Conservation (phyloP, 2,797 vertebrate species). For the Chelon labrosus region DNA sequence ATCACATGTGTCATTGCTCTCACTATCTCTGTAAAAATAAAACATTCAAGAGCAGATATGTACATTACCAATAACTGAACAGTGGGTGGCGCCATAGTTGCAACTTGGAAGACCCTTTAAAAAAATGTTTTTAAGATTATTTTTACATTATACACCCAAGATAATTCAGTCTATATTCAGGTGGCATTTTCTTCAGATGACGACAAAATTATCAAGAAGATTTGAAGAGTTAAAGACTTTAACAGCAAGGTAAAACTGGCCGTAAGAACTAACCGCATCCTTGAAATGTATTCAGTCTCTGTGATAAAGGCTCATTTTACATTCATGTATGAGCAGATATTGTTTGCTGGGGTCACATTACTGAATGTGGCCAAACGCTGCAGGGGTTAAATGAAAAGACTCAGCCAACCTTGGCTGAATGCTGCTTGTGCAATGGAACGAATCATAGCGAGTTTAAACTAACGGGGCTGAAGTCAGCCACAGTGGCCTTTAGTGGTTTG, state of each 20-base stretch:
- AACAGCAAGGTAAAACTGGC: background rate
- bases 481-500: slow-evolving; percentile 33
- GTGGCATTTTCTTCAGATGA: background rate
- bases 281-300: slow-evolving; percentile 19
- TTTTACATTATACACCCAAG: background rate
- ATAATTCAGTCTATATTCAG: background rate
- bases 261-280: slow-evolving; percentile 1
- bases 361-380: slow-evolving; percentile 39
- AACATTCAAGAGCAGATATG: slow-evolving; percentile 29
- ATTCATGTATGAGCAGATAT: slow-evolving; percentile 22
- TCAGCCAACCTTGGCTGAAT: slow-evolving; percentile 40
- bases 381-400: slow-evolving; percentile 50
- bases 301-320: slow-evolving; percentile 11
- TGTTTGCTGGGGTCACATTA: slow-evolving; percentile 27
- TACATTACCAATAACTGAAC: slow-evolving; percentile 40
- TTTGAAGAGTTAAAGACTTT: background rate
- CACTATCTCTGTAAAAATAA: slow-evolving; percentile 90
- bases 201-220: background rate
- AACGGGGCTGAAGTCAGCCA: slow-evolving; percentile 30
- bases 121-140: background rate
- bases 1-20: slow-evolving; percentile 98
- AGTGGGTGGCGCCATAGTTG: slow-evolving; percentile 52
- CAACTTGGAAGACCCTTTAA: slow-evolving; percentile 18
- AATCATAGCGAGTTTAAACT: slow-evolving; percentile 37
- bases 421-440: slow-evolving; percentile 35